Percentiles rank a stretch among this genome's conserved stretches.
Conservation (phyloP, 92 coral and sea anemone species). For the Palythoa heliodiscus region DNA sequence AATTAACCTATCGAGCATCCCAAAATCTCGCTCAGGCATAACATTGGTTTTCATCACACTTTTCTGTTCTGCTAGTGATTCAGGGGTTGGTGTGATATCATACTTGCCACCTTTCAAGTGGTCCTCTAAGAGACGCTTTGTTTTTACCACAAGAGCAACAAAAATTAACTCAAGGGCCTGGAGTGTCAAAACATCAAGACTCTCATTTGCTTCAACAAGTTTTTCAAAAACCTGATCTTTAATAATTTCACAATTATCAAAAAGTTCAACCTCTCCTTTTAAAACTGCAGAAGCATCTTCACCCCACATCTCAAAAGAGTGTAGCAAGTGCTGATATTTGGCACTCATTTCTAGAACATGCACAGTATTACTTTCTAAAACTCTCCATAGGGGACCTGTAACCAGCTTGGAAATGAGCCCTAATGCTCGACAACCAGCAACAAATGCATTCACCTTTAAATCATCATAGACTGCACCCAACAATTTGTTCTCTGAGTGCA, state of each 20-base stretch:
- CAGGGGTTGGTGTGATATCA: background rate
- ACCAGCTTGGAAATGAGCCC: conserved; percentile 44
- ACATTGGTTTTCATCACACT: conserved; percentile 37
- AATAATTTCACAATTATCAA: conserved; percentile 29
- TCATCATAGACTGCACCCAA: conserved; percentile 44
- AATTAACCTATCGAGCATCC: conserved; percentile 26
- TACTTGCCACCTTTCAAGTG: conserved; percentile 24
- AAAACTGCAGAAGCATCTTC: conserved; percentile 45
- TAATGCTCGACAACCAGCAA: conserved; percentile 49
- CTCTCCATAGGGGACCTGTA: conserved; percentile 48
- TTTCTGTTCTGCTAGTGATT: background rate
- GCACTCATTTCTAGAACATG: conserved; percentile 42
- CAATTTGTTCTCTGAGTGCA: conserved; percentile 39
- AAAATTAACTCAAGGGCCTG: conserved; percentile 46
- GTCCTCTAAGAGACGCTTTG: conserved; percentile 24
- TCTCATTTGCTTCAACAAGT: conserved; percentile 44
- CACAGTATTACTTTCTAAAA: conserved; percentile 17
- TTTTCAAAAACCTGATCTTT: conserved; percentile 45
- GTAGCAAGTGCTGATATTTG: conserved; percentile 45
- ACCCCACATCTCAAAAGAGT: conserved; percentile 49
- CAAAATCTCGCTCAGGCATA: conserved; percentile 30
- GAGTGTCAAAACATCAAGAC: conserved; percentile 46
- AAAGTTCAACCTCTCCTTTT: conserved; percentile 42
- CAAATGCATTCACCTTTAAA: conserved; percentile 39
- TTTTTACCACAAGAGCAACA: conserved; percentile 24